These are phyloP conservation scores for Chaetorhynchus papuensis DNA, from an alignment of 2,113 vertebrate species.

Conservation along the genomic window DNA sequence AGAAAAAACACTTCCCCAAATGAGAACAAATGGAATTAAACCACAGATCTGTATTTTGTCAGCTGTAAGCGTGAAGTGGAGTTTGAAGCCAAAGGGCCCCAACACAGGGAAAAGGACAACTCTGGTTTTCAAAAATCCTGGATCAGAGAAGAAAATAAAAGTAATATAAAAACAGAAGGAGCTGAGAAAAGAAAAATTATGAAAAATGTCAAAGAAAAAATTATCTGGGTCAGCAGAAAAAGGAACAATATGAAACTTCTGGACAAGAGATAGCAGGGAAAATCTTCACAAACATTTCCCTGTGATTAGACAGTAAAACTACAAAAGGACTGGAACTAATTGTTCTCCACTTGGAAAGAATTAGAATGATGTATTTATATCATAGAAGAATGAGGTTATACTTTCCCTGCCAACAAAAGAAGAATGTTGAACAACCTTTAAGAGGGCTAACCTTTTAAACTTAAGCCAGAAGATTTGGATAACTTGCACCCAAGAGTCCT, in stretches of 20 bases:
- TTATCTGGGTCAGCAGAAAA: not conserved
- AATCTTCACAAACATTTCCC: not conserved
- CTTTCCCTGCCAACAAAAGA: not conserved
- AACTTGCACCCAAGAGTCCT: not conserved
- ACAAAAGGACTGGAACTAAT: not conserved
- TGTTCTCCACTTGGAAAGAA: slow-evolving; percentile 2
- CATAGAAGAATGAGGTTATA: not conserved
- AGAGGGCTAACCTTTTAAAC: not conserved
- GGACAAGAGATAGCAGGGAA: not conserved
- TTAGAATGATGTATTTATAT: not conserved
- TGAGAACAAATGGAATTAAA: not conserved
- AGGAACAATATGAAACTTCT: not conserved
- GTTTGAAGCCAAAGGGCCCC: not conserved
- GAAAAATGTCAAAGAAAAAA: not conserved
- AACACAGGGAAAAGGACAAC: not conserved
- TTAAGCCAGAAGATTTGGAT: not conserved
- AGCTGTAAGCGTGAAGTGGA: not conserved
- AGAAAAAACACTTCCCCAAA: not conserved
- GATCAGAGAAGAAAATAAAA: not conserved
- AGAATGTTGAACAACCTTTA: not conserved
- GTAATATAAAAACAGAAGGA: not conserved
- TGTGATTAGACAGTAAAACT: not conserved
- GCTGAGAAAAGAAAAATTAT: not conserved
- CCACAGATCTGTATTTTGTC: not conserved
- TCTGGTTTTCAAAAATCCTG: not conserved